phyloP scores from a whole-genome alignment of 2,113 vertebrate species.

The Trichechus manatus region DNA sequence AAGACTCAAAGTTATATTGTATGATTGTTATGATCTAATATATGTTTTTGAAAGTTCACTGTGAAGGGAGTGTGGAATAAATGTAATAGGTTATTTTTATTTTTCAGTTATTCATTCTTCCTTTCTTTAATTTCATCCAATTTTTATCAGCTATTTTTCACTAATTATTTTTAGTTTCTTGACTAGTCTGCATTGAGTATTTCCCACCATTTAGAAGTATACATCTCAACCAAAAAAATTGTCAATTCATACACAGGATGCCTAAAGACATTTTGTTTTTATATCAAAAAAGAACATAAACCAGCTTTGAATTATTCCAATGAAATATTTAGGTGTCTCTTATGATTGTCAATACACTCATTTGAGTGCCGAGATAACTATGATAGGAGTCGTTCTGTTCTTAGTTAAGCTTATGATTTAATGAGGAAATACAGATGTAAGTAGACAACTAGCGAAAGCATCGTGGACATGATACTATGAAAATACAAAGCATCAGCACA shows the following conservation, averaged over 20 bases:
- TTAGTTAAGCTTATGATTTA: not conserved
- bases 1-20: not conserved
- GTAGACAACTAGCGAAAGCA: not conserved
- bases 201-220: not conserved
- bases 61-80: not conserved
- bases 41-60: not conserved
- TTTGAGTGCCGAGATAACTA: not conserved
- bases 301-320: not conserved
- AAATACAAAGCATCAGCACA: not conserved
- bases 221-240: not conserved
- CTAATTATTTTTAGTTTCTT: not conserved
- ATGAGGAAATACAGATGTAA: not conserved
- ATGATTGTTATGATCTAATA: not conserved
- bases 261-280: not conserved
- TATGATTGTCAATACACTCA: not conserved
- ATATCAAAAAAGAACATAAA: not conserved
- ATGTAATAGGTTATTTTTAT: not conserved
- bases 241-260: not conserved
- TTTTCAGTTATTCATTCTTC: slow-evolving; percentile 11
- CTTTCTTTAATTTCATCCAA: not conserved
- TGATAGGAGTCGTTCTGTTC: not conserved
- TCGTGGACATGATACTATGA: not conserved
- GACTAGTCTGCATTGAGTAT: not conserved
- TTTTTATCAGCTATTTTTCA: not conserved
- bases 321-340: not conserved